Evolutionary conservation across 2,888 invertebrate species (phyloP), one percentile per base, ranked within the genome.

Genomic region (Torymus aiolomorphi): DNA sequence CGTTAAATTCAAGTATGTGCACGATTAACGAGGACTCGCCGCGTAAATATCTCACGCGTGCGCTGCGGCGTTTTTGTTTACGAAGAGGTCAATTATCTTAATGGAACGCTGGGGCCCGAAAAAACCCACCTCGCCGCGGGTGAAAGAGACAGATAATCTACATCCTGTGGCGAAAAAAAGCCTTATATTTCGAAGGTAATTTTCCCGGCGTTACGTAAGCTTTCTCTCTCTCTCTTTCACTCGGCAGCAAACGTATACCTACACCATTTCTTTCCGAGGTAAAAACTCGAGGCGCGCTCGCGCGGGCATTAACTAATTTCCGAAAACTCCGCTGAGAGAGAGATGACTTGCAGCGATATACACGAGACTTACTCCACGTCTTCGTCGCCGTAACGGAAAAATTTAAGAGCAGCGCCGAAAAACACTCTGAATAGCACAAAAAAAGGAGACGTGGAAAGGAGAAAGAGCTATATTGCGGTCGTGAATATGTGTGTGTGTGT

Each of bases 261-360:
- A 42, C 8, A 42, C 42, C 42, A 42, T 42, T 42, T 42, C 8
- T 42, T 42, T 42, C 8, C 42, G 8, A 8, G 42, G 42, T 42
- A 42, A 42, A 42, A 42, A 42, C 42, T 42, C 42, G 42, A 42
- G 66, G 66, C 24, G 24, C 51, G 61, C 61, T n/a, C 42, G 12
- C 31, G 61, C 59, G 16, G 51, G 49, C 71, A 72, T 73, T 18
- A n/a, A 63, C 63, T 18, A 54, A 73, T 73, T 56, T 63, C 54
- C 63, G 54, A 73, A 73, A 73, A 54, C 11, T 59, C 61, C 14
- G 8, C 49, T 59, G 11, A 10, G 14, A 59, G 14, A 59, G 59
- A 14, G 56, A 63, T 69, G 67, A 76, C 61, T 69, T 49, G 67
- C 67, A 52, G 24, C 54, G 69, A 62, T 54, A 52, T 66, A 16